phyloP scores from a whole-genome alignment of 2,113 vertebrate species.

The Synchiropus splendidus region DNA sequence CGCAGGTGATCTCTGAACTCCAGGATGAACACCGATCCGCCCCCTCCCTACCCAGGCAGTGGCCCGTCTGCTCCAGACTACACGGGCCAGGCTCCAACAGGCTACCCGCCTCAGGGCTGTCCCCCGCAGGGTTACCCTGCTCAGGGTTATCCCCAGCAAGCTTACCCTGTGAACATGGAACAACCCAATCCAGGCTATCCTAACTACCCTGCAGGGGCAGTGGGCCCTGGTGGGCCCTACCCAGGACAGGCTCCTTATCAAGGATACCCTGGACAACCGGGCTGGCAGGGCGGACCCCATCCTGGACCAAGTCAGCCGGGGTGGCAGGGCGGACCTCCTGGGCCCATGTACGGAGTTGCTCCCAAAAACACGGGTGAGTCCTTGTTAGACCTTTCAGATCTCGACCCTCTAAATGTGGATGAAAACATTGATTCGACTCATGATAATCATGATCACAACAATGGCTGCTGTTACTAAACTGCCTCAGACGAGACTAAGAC shows the following conservation, averaged over 20 bases:
- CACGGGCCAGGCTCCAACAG: constrained; percentile 63
- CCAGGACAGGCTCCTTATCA: constrained; percentile 63
- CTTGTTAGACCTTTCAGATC: no score
- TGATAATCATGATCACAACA: no score
- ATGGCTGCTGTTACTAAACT: no score
- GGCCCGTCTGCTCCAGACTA: constrained; percentile 75
- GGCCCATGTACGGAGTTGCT: constrained; percentile 72
- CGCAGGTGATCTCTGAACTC: constrained; percentile 46
- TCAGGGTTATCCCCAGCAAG: constrained; percentile 63
- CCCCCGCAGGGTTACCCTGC: constrained; percentile 48
- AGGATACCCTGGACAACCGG: constrained; percentile 66
- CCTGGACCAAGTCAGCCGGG: constrained; percentile 74
- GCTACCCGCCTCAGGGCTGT: constrained; percentile 70
- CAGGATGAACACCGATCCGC: constrained; percentile 81
- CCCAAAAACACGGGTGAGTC: constrained; percentile 89
- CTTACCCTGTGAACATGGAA: constrained; percentile 57
- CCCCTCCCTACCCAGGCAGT: constrained; percentile 79
- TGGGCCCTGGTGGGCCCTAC: constrained; percentile 70
- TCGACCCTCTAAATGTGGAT: no score
- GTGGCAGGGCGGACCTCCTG: constrained; percentile 79
- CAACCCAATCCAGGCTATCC: constrained; percentile 65
- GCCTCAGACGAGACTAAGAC: no score
- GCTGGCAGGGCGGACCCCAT: constrained; percentile 76
- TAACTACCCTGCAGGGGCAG: constrained; percentile 64
- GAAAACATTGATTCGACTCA: no score